Percentiles rank a stretch among this genome's conserved stretches.
phyloP scores from a whole-genome alignment of 2,797 vertebrate genomes.

The Spinus olivaceus region DNA sequence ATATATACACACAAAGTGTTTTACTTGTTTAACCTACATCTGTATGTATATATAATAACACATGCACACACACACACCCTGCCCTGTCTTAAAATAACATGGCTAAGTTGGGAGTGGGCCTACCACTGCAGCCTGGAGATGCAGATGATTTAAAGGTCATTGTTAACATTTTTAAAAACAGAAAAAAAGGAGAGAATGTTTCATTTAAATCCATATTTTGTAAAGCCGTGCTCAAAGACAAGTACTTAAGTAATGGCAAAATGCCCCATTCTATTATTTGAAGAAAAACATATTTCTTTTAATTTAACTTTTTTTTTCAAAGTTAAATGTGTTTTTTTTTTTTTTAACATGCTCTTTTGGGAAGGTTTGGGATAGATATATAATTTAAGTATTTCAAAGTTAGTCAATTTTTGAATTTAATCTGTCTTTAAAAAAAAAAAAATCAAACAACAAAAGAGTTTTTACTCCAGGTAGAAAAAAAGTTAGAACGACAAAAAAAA shows the following conservation, averaged over 20 bases:
- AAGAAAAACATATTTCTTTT: background rate
- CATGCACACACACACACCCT: slow-evolving; percentile 4
- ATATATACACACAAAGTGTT: slow-evolving; percentile 35
- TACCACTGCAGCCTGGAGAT: background rate
- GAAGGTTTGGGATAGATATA: background rate
- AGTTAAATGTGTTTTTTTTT: background rate
- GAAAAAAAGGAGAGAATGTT: background rate
- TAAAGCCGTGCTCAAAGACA: background rate
- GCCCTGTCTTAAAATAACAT: background rate
- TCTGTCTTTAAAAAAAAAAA: background rate
- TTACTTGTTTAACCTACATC: slow-evolving; percentile 45
- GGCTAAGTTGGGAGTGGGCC: background rate
- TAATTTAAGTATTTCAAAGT: background rate
- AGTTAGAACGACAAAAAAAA: background rate
- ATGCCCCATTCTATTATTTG: background rate
- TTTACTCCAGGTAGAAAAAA: background rate
- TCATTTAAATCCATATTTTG: background rate
- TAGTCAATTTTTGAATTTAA: background rate
- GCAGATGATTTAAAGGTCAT: background rate
- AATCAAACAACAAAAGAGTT: background rate
- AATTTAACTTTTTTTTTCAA: rapidly evolving
- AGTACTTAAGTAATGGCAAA: background rate
- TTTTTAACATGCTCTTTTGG: background rate
- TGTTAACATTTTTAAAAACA: background rate
- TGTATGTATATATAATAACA: slow-evolving; percentile 40